Evolutionary conservation across 2,113 vertebrate species (phyloP).

Genomic region (Sclerurus mexicanus): DNA sequence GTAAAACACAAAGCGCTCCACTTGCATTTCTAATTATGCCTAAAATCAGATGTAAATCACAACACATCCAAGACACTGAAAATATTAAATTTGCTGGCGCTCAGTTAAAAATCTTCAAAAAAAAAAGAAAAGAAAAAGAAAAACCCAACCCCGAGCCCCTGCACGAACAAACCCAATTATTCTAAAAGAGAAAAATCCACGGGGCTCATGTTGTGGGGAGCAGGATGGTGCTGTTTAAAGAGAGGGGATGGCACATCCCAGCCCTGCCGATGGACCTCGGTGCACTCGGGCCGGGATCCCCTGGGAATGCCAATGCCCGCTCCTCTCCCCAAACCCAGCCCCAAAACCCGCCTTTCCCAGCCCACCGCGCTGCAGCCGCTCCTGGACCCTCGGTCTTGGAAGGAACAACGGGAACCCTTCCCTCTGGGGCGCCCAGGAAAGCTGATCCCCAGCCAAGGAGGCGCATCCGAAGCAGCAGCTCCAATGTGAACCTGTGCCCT

Average conservation of each 20-base stretch:
- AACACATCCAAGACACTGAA: conserved; percentile 43
- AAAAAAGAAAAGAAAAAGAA: not conserved
- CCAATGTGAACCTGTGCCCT: not conserved
- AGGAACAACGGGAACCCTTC: not conserved
- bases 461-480: conserved; percentile 1
- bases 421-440: not conserved
- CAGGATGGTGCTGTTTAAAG: accelerated
- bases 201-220: accelerated
- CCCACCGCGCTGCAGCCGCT: not conserved
- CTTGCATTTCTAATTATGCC: conserved; percentile 79
- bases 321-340: not conserved
- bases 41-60: conserved; percentile 76
- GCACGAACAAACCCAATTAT: not conserved
- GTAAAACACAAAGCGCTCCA: conserved; percentile 77
- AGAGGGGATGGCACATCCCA: not conserved
- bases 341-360: not conserved
- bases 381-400: not conserved
- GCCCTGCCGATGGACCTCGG: not conserved
- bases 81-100: conserved; percentile 61
- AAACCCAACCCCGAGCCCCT: not conserved
- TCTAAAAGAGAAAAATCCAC: not conserved
- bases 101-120: not conserved
- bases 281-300: not conserved
- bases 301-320: not conserved
- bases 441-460: not conserved